Conservation (phyloP, 2,113 vertebrate genomes). For the Periophthalmodon schlosseri region DNA sequence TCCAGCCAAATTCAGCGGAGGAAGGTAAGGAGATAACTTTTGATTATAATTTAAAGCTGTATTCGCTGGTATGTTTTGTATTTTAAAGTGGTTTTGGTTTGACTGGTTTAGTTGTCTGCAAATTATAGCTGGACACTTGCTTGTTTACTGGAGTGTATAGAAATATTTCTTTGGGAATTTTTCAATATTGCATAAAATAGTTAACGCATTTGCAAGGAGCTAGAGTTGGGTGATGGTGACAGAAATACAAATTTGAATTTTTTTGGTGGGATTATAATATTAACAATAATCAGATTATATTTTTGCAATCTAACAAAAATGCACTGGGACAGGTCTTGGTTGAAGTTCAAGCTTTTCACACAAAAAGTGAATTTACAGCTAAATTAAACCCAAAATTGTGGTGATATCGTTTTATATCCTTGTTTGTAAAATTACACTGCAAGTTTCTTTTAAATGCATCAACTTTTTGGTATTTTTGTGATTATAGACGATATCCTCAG, state of each 20-base stretch:
- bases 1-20: constrained; percentile 79
- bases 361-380: neutral
- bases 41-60: neutral
- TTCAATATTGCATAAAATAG: constrained; percentile 5
- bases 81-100: constrained; percentile 29
- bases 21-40: constrained; percentile 78
- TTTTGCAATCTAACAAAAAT: neutral
- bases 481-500: neutral
- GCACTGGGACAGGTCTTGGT: neutral
- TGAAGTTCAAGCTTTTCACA: neutral
- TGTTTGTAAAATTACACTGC: neutral
- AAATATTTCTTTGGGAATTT: constrained; percentile 21
- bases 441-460: neutral
- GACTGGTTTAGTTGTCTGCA: constrained; percentile 2
- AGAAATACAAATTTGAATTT: no score
- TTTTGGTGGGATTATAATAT: neutral
- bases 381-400: neutral
- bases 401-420: neutral
- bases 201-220: neutral
- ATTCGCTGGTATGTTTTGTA: neutral
- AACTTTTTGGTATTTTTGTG: neutral
- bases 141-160: constrained; percentile 17
- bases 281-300: neutral
- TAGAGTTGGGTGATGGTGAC: neutral
- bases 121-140: constrained; percentile 36